Evolutionary conservation across 2,797 vertebrate genomes (phyloP).

Genomic region (Lepilemur ruficaudatus): DNA sequence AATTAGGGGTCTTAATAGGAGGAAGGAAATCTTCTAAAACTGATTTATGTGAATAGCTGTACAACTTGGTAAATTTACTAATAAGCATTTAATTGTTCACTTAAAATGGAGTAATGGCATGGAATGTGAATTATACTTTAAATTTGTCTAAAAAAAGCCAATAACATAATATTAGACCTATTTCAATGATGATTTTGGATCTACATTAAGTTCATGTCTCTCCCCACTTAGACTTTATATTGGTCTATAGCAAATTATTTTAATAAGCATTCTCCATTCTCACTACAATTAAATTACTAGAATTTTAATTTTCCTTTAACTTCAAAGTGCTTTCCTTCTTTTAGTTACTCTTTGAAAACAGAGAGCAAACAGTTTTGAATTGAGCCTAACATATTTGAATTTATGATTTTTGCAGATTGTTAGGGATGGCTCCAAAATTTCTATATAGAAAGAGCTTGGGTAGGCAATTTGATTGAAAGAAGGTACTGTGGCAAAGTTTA

Average conservation of each 20-base stretch:
- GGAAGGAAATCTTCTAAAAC: no score
- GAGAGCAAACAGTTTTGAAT: conserved; percentile 23
- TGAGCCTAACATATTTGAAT: background rate
- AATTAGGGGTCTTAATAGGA: no score
- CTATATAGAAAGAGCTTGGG: background rate
- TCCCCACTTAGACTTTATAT: background rate
- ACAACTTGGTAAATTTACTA: no score
- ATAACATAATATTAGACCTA: background rate
- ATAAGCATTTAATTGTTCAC: no score
- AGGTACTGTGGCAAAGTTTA: background rate
- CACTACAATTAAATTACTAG: background rate
- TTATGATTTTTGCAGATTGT: background rate
- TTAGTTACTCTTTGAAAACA: conserved; percentile 24
- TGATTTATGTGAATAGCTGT: no score
- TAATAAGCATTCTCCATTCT: background rate
- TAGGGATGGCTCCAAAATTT: background rate
- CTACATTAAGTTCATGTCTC: background rate
- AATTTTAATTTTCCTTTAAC: conserved; percentile 9
- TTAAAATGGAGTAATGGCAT: no score
- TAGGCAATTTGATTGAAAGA: background rate
- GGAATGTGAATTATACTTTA: no score
- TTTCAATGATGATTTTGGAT: background rate
- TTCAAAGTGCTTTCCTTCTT: conserved; percentile 25
- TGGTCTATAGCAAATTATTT: background rate
- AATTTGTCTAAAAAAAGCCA: no score